A percentile compares a stretch with the other conserved stretches of the same genome.
phyloP scores from a whole-genome alignment of 2,113 vertebrate genomes.

The Platichthys flesus region DNA sequence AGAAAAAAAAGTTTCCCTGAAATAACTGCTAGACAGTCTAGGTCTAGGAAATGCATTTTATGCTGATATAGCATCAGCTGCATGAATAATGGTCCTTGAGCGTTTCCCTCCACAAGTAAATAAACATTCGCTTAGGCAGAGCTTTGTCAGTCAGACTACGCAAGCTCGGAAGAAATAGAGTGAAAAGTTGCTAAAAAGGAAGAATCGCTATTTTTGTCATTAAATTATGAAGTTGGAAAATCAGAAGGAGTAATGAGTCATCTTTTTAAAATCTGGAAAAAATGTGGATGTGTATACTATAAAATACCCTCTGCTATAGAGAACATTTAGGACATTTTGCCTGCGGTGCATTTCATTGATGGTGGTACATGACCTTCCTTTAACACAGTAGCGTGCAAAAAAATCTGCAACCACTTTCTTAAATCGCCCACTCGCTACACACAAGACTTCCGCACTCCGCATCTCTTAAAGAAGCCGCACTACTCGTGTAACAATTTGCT shows the following conservation, averaged over 20 bases:
- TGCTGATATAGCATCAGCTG: slow-evolving; percentile 50
- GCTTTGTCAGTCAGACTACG: slow-evolving; percentile 49
- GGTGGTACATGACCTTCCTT: slow-evolving; percentile 6
- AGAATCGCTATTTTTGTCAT: slow-evolving; percentile 10
- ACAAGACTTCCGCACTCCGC: not conserved
- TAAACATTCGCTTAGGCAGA: slow-evolving; percentile 37
- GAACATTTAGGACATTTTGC: not conserved
- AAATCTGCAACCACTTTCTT: not conserved
- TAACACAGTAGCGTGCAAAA: not conserved
- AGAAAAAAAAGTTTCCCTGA: slow-evolving; percentile 47
- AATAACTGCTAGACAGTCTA: slow-evolving; percentile 51
- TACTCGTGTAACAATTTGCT: not conserved
- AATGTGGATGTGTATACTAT: not conserved
- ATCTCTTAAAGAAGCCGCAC: not conserved
- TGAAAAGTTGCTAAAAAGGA: slow-evolving; percentile 1
- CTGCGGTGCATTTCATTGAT: slow-evolving; percentile 8
- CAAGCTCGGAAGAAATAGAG: slow-evolving; percentile 22
- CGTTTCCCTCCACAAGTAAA: slow-evolving; percentile 46
- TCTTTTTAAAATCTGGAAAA: not conserved
- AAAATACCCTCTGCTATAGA: slow-evolving; percentile 3
- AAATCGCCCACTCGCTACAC: not conserved
- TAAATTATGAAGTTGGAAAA: not conserved
- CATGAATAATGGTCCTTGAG: slow-evolving; percentile 59
- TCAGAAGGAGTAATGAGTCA: not conserved
- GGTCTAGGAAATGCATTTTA: slow-evolving; percentile 63